Conservation (phyloP, 2,113 vertebrate species). For the Porphyrio hochstetteri region DNA sequence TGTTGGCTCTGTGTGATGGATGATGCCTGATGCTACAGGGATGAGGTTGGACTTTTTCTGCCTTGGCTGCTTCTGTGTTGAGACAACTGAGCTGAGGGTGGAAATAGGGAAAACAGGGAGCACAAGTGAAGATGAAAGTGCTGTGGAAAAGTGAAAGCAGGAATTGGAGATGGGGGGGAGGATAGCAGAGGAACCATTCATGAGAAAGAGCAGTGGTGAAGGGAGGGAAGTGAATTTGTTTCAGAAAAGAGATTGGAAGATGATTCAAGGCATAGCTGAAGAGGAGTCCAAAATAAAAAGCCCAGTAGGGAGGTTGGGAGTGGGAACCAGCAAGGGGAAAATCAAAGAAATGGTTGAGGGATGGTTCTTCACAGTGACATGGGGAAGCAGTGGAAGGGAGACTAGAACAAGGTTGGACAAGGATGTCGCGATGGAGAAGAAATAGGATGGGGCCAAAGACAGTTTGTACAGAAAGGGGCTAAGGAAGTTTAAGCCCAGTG, state of each 20-base stretch:
- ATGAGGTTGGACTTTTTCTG: not conserved
- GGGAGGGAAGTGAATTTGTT: not conserved
- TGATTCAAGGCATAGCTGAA: not conserved
- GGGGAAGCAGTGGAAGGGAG: not conserved
- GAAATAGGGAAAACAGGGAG: not conserved
- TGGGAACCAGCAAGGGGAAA: not conserved
- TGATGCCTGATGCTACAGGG: not conserved
- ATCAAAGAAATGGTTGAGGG: not conserved
- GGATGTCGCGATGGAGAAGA: not conserved
- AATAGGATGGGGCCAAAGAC: not conserved
- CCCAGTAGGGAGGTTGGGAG: rapidly evolving
- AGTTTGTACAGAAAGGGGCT: not conserved
- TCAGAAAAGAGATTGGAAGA: not conserved
- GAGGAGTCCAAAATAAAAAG: not conserved
- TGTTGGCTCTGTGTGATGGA: rapidly evolving
- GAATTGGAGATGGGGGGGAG: not conserved
- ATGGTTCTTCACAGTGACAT: not conserved
- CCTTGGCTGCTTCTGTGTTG: not conserved
- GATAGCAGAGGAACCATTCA: not conserved
- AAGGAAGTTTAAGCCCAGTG: not conserved
- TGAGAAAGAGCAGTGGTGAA: not conserved
- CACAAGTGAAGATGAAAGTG: not conserved
- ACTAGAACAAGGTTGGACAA: not conserved
- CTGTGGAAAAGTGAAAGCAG: not conserved
- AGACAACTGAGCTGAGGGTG: not conserved